Base-by-base conservation (phyloP, 2,888 invertebrate species). In the Troilus luridus region DNA sequence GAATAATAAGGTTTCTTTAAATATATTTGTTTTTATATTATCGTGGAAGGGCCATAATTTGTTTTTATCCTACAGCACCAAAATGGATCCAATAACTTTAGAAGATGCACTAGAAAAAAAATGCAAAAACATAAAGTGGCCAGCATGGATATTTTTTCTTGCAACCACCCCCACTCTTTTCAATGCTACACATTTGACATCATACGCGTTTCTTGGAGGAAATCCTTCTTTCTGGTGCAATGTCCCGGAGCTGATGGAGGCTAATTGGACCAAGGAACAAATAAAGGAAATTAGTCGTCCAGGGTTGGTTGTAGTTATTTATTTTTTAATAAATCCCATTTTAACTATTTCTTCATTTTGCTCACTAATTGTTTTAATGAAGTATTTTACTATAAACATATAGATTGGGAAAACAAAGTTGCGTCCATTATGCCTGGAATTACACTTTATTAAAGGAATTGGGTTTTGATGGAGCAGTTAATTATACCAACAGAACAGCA, bases 151-250 rank as follows among this genome's bases (percentile, higher is more conserved):
- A 24, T 91, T 92, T 60, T 72, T 91, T 56, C 91, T 92, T 60
- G 89, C 91, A 6, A 90, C 91, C 27, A 64, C 91, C n/a, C 92
- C 92, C 12, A 91, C 91, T 1, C 91, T 92, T 21, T 91, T 92
- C 54, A 92, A 92, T 58, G 67, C 92, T 8, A 90, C 90, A 90
- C 95, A 95, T 93, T 95, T 95, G 58, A 94, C 95, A 90, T 95
- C 95, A 0, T 95, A 95, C 92, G 95, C 95, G 2, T 94, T 95
- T 92, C 93, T 95, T 41, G 95, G 95, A 0, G 95, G 95, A 93
- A 92, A 93, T 17, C 94, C 94, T 11, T 93, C 94, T 64, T 94
- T 95, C 92, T 95, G 95, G 95, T 95, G 95, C 92, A 93, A 93
- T 9, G 93, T 95, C 8, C 93, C 94, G 9, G 94, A 94, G 64